Conservation (phyloP, 23 tunicate species). For the Phallusia fumigata region DNA sequence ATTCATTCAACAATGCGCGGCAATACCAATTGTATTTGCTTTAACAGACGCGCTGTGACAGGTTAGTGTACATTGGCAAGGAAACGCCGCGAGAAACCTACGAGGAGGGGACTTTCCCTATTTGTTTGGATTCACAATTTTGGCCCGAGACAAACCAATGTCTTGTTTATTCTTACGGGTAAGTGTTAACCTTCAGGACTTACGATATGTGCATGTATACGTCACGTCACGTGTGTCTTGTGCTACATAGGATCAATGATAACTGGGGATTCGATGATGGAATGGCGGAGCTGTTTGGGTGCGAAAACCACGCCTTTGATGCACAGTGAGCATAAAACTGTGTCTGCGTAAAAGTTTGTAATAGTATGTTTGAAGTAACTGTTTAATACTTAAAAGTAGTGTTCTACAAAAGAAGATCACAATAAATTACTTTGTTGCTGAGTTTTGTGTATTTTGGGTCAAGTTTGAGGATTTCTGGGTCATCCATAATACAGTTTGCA, state of each 20-base stretch:
- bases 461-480: too few relatives aligned
- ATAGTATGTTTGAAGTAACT: too few relatives aligned
- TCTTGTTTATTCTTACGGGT: background rate
- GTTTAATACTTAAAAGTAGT: too few relatives aligned
- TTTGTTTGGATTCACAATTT: background rate
- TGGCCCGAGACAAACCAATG: background rate
- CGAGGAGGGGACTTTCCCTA: conserved; percentile 1
- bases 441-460: too few relatives aligned
- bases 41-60: background rate
- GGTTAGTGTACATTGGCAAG: background rate
- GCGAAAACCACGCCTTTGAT: background rate
- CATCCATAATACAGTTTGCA: too few relatives aligned
- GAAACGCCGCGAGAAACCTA: background rate
- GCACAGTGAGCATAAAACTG: background rate
- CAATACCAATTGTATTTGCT: too few relatives aligned
- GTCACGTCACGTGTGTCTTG: background rate
- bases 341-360: too few relatives aligned
- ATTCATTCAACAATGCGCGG: too few relatives aligned
- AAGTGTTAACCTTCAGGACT: background rate
- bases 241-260: background rate
- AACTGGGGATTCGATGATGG: conserved; percentile 1
- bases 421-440: too few relatives aligned
- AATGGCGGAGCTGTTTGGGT: conserved; percentile 1
- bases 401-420: background rate
- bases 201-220: background rate